A percentile compares a stretch with the other conserved stretches of the same genome.
phyloP scores from a whole-genome alignment of 1,140 invertebrate genomes.

The Drosophila pseudoananassae region DNA sequence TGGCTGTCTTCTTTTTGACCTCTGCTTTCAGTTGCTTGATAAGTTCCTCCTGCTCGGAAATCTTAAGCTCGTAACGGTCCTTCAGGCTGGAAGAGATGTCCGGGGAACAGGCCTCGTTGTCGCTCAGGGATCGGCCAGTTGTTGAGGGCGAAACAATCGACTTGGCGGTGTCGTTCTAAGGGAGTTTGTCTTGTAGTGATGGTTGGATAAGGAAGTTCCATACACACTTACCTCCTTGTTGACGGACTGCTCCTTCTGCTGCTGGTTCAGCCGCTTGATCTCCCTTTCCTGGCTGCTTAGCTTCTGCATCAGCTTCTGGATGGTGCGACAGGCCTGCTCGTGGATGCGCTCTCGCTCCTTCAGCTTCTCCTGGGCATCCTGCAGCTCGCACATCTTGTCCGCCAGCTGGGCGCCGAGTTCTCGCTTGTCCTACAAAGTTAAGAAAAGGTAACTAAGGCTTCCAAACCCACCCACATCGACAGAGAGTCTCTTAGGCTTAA shows the following conservation, averaged over 20 bases:
- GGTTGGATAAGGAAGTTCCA: not conserved
- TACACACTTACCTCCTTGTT: slow-evolving; percentile 22
- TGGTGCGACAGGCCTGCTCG: slow-evolving; percentile 70
- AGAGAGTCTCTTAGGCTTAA: not conserved
- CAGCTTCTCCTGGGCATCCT: slow-evolving; percentile 68
- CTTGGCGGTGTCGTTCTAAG: slow-evolving; percentile 31
- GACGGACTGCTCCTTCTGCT: slow-evolving; percentile 16
- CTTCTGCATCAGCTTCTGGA: slow-evolving; percentile 76
- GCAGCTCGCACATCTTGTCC: slow-evolving; percentile 66
- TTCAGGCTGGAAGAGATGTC: slow-evolving; percentile 60
- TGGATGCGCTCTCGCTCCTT: slow-evolving; percentile 62
- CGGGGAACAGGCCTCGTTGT: slow-evolving; percentile 52
- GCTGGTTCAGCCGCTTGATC: slow-evolving; percentile 48
- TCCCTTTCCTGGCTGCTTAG: slow-evolving; percentile 71
- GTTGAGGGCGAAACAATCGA: slow-evolving; percentile 7
- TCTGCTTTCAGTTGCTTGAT: slow-evolving; percentile 86
- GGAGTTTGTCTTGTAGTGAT: not conserved
- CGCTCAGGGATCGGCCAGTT: slow-evolving; percentile 56
- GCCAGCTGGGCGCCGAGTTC: slow-evolving; percentile 57
- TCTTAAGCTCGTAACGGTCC: slow-evolving; percentile 63
- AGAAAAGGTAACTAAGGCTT: not conserved
- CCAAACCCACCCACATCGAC: not conserved
- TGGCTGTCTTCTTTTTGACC: slow-evolving; percentile 87
- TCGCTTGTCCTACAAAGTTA: slow-evolving; percentile 39
- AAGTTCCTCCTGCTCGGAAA: slow-evolving; percentile 54